phyloP scores from a whole-genome alignment of 1,140 invertebrate genomes.

The Drosophila sucinea region DNA sequence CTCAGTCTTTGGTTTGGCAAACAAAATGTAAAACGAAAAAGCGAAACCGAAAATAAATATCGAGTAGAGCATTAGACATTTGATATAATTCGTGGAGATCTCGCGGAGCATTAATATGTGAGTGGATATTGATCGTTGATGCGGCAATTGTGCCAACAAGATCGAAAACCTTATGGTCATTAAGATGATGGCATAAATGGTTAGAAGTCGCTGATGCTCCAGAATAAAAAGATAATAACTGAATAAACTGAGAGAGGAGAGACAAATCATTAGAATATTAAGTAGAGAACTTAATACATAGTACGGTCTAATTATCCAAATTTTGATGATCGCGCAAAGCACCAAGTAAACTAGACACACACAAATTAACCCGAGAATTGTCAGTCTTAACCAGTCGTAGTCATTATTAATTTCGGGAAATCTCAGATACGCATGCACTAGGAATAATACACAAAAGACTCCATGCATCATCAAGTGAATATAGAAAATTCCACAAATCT shows the following conservation, averaged over 20 bases:
- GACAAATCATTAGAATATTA: constrained; percentile 70
- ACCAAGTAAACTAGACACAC: constrained; percentile 83
- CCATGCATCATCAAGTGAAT: constrained; percentile 88
- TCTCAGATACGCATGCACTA: constrained; percentile 86
- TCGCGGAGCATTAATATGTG: constrained; percentile 90
- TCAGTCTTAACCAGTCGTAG: neutral
- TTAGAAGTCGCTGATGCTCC: constrained; percentile 83
- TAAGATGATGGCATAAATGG: constrained; percentile 88
- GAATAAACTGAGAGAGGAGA: neutral
- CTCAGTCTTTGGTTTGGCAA: neutral
- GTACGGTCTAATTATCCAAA: constrained; percentile 84
- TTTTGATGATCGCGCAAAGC: constrained; percentile 74
- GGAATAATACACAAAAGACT: constrained; percentile 86
- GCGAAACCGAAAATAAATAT: constrained; percentile 90
- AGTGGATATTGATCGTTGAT: constrained; percentile 85
- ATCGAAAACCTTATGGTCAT: constrained; percentile 89
- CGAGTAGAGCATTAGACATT: constrained; percentile 89
- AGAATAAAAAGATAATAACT: too few relatives aligned
- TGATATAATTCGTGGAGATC: constrained; percentile 89
- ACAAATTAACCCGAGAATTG: neutral
- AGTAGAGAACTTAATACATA: constrained; percentile 83
- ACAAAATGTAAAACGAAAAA: constrained; percentile 88
- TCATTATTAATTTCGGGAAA: constrained; percentile 27
- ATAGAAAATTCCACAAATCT: constrained; percentile 87
- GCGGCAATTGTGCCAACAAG: constrained; percentile 88